Percentiles rank a stretch among this genome's conserved stretches.
Evolutionary conservation across 2,888 invertebrate genomes (phyloP).

Genomic region (Agriopis leucophaearia): DNA sequence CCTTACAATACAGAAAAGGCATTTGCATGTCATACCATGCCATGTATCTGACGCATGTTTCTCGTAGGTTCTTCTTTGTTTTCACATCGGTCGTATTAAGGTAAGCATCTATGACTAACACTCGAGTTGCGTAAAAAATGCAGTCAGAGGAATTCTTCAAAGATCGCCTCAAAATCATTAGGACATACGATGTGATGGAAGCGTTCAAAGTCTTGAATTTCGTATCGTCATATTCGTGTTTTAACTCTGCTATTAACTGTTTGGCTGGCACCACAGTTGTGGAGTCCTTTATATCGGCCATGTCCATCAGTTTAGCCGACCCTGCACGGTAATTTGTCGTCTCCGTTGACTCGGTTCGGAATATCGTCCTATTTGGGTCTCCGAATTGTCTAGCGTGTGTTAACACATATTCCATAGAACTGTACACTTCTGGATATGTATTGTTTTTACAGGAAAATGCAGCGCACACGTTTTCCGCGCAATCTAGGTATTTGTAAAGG

Average conservation of each 20-base stretch:
- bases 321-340: not conserved
- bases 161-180: not conserved
- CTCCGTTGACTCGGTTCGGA: not conserved
- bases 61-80: not conserved
- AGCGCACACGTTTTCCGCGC: not conserved
- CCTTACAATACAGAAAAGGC: not conserved
- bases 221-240: not conserved
- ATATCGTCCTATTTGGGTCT: not conserved
- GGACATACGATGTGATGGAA: not conserved
- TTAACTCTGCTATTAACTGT: not conserved
- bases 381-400: conserved; percentile 3
- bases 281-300: too few species aligned
- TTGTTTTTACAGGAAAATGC: not conserved
- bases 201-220: not conserved
- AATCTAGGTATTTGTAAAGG: not conserved
- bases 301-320: not conserved
- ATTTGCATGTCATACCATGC: not conserved
- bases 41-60: not conserved
- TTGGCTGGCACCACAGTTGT: not conserved
- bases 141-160: not conserved
- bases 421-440: not conserved
- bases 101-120: not conserved
- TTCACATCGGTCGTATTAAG: not conserved
- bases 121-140: not conserved
- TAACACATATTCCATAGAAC: not conserved